Evolutionary conservation across 2,113 vertebrate species (phyloP), one percentile per base, ranked within the genome.

Genomic region (Ictalurus furcatus): DNA sequence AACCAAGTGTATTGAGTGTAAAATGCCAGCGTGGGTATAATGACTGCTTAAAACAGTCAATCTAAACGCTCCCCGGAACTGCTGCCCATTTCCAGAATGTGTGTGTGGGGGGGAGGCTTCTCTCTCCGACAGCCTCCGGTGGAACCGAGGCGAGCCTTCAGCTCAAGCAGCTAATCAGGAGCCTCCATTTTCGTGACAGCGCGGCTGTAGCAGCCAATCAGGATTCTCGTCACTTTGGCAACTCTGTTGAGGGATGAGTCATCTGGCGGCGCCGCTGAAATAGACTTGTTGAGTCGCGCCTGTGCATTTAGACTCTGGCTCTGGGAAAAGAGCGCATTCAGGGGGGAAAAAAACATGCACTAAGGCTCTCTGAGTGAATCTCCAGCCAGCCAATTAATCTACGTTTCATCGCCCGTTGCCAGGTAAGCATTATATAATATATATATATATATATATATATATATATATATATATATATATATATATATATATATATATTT

Each of bases 211-310:
- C 78, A 76, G 78, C 91, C 89, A 90, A 90, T 91, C 87, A 67
- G 85, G 30, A 74, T 23, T 37, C 80, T 19, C 37, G 69, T 28
- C 23, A 56, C 21, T 44, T 23, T 87, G 84, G 78, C 48, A 79
- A 85, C 85, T 63, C 6, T 6, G 94, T 93, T 93, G 94, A 91
- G 92, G 91, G 91, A 85, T 93, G 94, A 93, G 87, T 95, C 93
- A 91, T 86, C 76, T 44, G 73, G 30, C 87, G 87, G 80, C 52
- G 78, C 74, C 5, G 69, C 73, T 12, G 67, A 79, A 54, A 78
- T 25, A 88, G 65, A 88, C 94, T 95, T 95, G 94, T 95, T 94
- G 94, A 93, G 69, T 69, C 34, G 30, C 85, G 25, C 56, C 56
- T 21, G 63, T 54, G 82, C 86, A 81, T 83, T 58, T 2, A 1